A percentile compares a stretch with the other conserved stretches of the same genome.
Conservation (phyloP, 1,140 invertebrate genomes). For the Brachionus sp. region DNA sequence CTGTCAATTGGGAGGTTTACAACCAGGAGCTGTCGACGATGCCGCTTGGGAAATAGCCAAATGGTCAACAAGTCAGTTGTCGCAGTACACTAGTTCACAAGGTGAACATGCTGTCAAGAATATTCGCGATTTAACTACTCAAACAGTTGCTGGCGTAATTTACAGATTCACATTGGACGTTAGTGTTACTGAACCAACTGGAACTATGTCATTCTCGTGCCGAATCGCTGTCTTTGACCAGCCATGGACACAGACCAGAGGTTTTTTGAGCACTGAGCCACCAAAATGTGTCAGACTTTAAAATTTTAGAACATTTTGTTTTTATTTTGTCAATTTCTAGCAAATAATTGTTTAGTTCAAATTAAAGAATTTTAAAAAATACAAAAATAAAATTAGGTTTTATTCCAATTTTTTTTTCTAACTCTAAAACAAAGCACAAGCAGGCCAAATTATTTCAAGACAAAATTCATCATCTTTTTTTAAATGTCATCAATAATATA, state of each 20-base stretch:
- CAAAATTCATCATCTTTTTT: no score
- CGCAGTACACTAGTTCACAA: background rate
- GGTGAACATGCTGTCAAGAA: background rate
- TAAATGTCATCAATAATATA: no score
- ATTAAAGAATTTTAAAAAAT: no score
- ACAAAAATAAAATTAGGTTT: background rate
- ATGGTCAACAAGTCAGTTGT: background rate
- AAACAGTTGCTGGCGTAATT: conserved; percentile 9
- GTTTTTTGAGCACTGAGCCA: background rate
- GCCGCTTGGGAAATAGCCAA: background rate
- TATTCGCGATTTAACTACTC: conserved; percentile 8
- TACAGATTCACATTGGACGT: conserved; percentile 41
- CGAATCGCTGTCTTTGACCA: background rate
- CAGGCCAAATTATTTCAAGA: no score
- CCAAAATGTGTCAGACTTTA: background rate
- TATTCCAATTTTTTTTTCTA: no score
- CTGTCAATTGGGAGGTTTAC: background rate
- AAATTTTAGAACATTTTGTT: background rate
- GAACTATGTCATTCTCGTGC: background rate
- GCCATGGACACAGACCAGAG: background rate
- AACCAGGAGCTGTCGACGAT: background rate
- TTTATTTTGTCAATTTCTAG: background rate
- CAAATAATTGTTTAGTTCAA: no score
- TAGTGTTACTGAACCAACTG: background rate
- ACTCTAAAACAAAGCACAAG: no score